Conservation (phyloP, 2,888 invertebrate species). For the Heliconius cydno region DNA sequence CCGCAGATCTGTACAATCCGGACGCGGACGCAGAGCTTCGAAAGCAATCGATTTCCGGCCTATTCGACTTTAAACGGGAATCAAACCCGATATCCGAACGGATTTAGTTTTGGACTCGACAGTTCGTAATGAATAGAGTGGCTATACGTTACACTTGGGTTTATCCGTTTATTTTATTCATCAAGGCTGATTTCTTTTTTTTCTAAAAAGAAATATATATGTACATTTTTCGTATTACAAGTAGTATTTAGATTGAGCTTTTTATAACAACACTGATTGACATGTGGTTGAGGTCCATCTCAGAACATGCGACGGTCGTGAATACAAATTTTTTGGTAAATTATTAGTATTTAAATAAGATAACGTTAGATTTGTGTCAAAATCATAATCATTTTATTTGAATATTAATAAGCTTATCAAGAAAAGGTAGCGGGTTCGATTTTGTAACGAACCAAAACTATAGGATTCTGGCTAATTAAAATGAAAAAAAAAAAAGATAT, state of each 20-base stretch:
- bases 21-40: conserved; percentile 69
- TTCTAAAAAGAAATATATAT: not conserved
- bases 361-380: too few relatives aligned
- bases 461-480: too few relatives aligned
- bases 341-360: too few relatives aligned
- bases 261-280: too few relatives aligned
- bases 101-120: conserved; percentile 78
- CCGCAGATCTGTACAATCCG: conserved; percentile 65
- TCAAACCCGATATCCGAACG: conserved; percentile 78
- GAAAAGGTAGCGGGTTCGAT: too few relatives aligned
- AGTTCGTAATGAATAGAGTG: conserved; percentile 74
- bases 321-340: too few relatives aligned
- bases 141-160: conserved; percentile 30
- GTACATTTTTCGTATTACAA: not conserved
- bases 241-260: not conserved
- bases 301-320: too few relatives aligned
- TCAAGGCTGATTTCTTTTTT: conserved; percentile 28
- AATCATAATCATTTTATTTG: too few relatives aligned
- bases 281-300: too few relatives aligned
- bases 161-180: conserved; percentile 48
- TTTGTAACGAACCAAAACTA: too few relatives aligned
- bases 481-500: too few relatives aligned
- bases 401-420: too few relatives aligned
- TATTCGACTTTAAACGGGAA: conserved; percentile 83
- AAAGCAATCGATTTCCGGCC: conserved; percentile 83